Evolutionary conservation across 1,140 invertebrate genomes (phyloP).

Genomic region (Tribolium madens): DNA sequence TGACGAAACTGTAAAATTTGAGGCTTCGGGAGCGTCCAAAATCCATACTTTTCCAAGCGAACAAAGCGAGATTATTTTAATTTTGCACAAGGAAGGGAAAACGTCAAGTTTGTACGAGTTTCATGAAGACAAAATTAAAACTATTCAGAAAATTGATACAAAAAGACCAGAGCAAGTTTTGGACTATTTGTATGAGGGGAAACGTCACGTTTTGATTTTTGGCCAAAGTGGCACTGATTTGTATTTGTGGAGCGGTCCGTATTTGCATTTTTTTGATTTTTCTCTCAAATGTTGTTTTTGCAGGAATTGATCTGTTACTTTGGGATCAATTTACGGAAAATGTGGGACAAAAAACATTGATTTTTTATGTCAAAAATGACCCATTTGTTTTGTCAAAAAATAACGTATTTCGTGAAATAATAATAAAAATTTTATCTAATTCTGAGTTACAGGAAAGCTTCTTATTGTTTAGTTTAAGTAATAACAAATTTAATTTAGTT

Average conservation of each 20-base stretch:
- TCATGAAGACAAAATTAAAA: conserved; percentile 45
- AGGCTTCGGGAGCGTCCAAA: conserved; percentile 14
- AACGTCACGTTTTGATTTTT: conserved; percentile 49
- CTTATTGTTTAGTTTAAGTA: background rate
- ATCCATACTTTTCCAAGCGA: conserved; percentile 45
- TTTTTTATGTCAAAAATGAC: conserved; percentile 38
- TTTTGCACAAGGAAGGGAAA: conserved; percentile 31
- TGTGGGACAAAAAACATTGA: conserved; percentile 13
- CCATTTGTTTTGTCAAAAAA: conserved; percentile 42
- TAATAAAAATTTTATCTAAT: background rate
- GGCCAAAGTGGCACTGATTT: conserved; percentile 18
- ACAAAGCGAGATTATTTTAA: conserved; percentile 51
- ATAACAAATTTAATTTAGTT: background rate
- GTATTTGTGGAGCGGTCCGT: conserved; percentile 51
- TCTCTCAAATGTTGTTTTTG: conserved; percentile 14
- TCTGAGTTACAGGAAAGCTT: background rate
- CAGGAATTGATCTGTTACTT: conserved; percentile 45
- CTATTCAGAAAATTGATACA: conserved; percentile 52
- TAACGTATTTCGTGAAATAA: conserved; percentile 1
- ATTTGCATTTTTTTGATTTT: background rate
- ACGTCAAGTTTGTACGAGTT: conserved; percentile 53
- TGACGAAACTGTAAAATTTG: conserved; percentile 50
- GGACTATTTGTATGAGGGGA: conserved; percentile 37
- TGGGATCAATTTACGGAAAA: conserved; percentile 32
- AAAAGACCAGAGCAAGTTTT: conserved; percentile 40